Percentiles rank a stretch among this genome's conserved stretches.
phyloP scores from a whole-genome alignment of 2,113 vertebrate species.

The Eulacestoma nigropectus region DNA sequence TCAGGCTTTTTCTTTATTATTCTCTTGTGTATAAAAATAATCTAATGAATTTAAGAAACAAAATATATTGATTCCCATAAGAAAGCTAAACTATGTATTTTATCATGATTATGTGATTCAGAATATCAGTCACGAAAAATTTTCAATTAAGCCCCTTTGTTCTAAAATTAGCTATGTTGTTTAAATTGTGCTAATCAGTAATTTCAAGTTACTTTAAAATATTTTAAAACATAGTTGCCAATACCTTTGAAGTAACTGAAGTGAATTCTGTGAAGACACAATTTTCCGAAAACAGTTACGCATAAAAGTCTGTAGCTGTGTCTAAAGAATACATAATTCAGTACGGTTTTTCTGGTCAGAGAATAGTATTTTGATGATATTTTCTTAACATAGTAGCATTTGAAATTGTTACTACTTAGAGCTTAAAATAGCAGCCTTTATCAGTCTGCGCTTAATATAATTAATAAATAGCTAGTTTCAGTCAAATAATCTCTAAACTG shows the following conservation, averaged over 20 bases:
- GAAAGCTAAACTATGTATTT: neutral
- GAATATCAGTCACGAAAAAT: neutral
- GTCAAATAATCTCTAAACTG: neutral
- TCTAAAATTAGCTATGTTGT: neutral
- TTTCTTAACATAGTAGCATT: neutral
- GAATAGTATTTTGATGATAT: neutral
- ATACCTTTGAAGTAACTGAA: constrained; percentile 79
- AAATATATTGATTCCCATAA: neutral
- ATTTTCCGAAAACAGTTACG: constrained; percentile 75
- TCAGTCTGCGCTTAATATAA: neutral
- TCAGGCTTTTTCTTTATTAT: neutral
- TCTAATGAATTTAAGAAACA: neutral
- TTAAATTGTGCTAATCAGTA: neutral
- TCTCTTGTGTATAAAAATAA: neutral
- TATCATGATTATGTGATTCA: neutral
- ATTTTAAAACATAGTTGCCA: neutral
- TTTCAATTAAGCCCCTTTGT: neutral
- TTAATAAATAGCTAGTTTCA: neutral
- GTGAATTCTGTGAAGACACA: constrained; percentile 74
- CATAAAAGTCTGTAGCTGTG: constrained; percentile 80
- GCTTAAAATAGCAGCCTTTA: neutral
- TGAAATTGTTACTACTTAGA: neutral
- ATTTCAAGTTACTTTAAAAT: neutral
- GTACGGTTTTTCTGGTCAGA: neutral
- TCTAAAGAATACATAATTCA: constrained; percentile 59